Conservation (phyloP, 64 coral and sea anemone species). For the Montipora sp. region DNA sequence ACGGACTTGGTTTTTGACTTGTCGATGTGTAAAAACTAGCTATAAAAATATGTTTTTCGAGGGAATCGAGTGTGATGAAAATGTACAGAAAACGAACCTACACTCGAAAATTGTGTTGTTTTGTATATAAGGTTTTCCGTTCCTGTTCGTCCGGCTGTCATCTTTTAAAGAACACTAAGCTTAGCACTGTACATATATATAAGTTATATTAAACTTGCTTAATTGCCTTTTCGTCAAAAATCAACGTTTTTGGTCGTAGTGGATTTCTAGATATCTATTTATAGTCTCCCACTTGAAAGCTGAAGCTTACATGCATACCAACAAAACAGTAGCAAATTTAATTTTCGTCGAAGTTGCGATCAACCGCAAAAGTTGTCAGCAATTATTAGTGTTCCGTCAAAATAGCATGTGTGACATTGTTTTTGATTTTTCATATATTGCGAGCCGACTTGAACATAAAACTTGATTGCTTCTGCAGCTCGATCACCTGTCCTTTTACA, state of each 20-base stretch:
- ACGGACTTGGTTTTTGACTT: background rate
- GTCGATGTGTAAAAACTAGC: background rate
- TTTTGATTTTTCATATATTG: background rate
- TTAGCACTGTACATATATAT: background rate
- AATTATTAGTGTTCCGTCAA: background rate
- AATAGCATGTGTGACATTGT: background rate
- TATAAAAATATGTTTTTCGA: no score
- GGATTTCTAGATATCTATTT: no score
- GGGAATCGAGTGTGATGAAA: no score
- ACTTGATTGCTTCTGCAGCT: background rate
- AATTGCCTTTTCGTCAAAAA: no score
- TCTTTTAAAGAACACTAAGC: background rate
- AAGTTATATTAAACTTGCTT: no score
- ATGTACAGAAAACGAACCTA: no score
- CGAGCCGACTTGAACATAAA: background rate
- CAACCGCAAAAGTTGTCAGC: background rate
- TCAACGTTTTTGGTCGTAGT: no score
- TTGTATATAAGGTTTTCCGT: background rate
- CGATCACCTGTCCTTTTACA: no score
- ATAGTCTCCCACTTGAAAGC: no score
- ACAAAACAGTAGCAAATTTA: background rate
- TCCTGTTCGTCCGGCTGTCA: background rate
- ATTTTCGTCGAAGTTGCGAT: background rate
- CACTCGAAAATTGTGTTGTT: no score
- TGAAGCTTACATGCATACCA: no score